A percentile compares a stretch with the other conserved stretches of the same genome.
phyloP scores from a whole-genome alignment of 2,888 invertebrate genomes.

The Drosophila parthenogenetica region DNA sequence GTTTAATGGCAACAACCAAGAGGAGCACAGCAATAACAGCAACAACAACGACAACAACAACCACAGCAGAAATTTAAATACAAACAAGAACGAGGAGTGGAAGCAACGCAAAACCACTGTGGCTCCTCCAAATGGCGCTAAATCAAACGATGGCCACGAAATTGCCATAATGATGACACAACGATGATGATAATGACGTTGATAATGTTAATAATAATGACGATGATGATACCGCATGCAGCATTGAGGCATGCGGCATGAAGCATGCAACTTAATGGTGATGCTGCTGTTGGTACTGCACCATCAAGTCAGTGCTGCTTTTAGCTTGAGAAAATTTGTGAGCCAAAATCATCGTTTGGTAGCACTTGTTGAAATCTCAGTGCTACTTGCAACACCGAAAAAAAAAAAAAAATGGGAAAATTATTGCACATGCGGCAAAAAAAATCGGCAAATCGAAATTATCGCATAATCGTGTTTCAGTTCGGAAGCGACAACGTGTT shows the following conservation, averaged over 20 bases:
- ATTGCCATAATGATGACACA: constrained; percentile 81
- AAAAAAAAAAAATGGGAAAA: constrained; percentile 15
- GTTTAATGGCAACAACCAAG: constrained; percentile 65
- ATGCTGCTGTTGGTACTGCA: background rate
- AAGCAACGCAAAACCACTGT: constrained; percentile 23
- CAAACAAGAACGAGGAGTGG: constrained; percentile 56
- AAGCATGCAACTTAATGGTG: constrained; percentile 13
- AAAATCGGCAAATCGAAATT: constrained; percentile 47
- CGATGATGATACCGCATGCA: constrained; percentile 1
- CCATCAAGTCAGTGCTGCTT: background rate
- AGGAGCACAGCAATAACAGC: constrained; percentile 28
- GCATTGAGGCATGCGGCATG: background rate
- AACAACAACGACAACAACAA: constrained; percentile 13
- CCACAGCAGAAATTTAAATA: constrained; percentile 65
- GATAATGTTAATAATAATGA: constrained; percentile 24
- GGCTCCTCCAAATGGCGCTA: constrained; percentile 65
- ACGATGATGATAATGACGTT: constrained; percentile 32
- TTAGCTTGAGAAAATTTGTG: constrained; percentile 59
- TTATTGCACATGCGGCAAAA: constrained; percentile 64
- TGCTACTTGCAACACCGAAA: constrained; percentile 56
- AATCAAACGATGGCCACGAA: constrained; percentile 79
- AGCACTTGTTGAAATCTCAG: constrained; percentile 70
- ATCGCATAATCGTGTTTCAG: constrained; percentile 63
- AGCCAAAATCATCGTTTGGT: constrained; percentile 54
- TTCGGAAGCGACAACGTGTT: constrained; percentile 50